Evolutionary conservation across 2,113 vertebrate species (phyloP).

Genomic region (Condylura cristata): DNA sequence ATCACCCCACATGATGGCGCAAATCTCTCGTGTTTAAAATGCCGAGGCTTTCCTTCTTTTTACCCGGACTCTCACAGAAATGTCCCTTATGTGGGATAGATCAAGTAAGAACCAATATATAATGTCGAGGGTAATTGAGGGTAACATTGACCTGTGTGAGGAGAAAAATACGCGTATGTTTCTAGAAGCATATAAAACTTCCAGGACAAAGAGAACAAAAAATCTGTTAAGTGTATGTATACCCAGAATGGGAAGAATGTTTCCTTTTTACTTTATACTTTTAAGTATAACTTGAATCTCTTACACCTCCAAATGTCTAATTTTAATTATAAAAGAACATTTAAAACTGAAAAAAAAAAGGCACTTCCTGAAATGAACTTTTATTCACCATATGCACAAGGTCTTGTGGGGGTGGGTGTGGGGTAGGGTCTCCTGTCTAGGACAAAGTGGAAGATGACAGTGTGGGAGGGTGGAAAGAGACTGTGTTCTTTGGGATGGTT

Average conservation of each 20-base stretch:
- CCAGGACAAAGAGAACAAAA: background rate
- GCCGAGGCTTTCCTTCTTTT: too few relatives aligned
- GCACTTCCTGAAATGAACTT: background rate
- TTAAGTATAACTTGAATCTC: conserved; percentile 24
- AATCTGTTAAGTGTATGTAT: background rate
- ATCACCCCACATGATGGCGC: too few relatives aligned
- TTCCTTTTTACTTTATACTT: background rate
- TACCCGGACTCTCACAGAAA: too few relatives aligned
- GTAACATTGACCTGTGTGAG: background rate
- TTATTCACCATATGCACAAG: too few relatives aligned
- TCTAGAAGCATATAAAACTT: background rate
- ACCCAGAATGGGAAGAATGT: background rate
- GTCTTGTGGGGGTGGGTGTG: too few relatives aligned
- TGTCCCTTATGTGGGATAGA: too few relatives aligned
- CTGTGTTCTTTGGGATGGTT: too few relatives aligned
- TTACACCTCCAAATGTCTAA: background rate
- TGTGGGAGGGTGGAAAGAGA: too few relatives aligned
- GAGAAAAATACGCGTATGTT: background rate
- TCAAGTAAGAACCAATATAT: background rate
- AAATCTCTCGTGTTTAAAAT: too few relatives aligned
- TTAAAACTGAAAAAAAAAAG: conserved; percentile 6
- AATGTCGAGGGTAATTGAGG: background rate
- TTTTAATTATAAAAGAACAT: conserved; percentile 48
- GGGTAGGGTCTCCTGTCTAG: too few relatives aligned
- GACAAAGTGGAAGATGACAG: too few relatives aligned